phyloP scores from a whole-genome alignment of 1,140 invertebrate species.

The Apolygus lucorum region DNA sequence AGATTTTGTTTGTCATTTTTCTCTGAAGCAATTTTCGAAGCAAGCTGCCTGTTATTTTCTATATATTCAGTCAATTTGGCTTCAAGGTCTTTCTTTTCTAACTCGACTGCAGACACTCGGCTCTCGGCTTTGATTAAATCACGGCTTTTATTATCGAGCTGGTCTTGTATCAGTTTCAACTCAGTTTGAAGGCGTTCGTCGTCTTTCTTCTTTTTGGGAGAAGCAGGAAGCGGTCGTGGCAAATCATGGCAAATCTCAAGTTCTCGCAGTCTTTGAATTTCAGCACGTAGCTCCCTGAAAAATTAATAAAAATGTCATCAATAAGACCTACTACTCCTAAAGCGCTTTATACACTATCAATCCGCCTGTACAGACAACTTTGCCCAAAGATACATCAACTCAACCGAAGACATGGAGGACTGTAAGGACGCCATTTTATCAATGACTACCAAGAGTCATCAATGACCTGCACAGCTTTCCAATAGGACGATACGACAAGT shows the following conservation, averaged over 20 bases:
- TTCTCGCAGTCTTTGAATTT: not conserved
- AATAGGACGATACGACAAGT: too few species aligned
- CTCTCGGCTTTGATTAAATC: not conserved
- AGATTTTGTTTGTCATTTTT: not conserved
- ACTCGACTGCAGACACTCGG: not conserved
- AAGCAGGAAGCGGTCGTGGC: not conserved
- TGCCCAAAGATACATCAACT: too few species aligned
- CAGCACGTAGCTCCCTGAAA: conserved; percentile 10
- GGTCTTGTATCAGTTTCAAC: not conserved
- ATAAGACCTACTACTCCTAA: too few species aligned
- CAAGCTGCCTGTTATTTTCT: not conserved
- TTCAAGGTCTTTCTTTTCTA: not conserved
- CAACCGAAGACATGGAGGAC: too few species aligned
- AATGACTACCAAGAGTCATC: too few species aligned
- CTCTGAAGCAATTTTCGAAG: not conserved
- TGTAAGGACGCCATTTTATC: too few species aligned
- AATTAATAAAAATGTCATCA: too few species aligned
- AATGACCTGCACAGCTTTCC: too few species aligned
- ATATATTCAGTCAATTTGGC: conserved; percentile 1
- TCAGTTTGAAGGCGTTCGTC: too few species aligned
- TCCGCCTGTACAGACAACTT: too few species aligned
- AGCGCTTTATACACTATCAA: too few species aligned
- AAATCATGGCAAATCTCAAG: not conserved
- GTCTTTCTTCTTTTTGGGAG: not conserved
- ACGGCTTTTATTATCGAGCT: not conserved